Base-by-base conservation (phyloP, 2,113 vertebrate species). In the Oryzias woworae region DNA sequence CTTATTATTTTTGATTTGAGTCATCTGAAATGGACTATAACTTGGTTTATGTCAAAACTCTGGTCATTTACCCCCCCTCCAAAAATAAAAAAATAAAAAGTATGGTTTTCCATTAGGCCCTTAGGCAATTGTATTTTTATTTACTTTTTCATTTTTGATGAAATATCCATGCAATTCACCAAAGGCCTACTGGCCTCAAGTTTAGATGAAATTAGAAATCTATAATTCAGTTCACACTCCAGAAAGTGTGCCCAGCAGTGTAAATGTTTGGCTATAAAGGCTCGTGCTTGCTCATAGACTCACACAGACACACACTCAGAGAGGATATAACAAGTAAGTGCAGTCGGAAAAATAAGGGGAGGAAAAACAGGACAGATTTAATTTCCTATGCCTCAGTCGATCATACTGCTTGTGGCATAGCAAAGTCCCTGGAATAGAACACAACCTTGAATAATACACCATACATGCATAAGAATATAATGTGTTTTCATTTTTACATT, bases 151-250 rank as follows among this genome's bases (percentile, higher is more conserved):
- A 81, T 86, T 85, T 84, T 80, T 88, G 87, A 89, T 88, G 89
- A 91, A 91, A 92, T 91, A 92, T 90, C 91, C 83, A 90, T 88
- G 84, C 77, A 89, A 84, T 87, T 90, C 87, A 89, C 85, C 81
- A 78, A 81, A 87, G 78, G 85, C 88, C 82, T 78, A 70, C 65
- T 89, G 83, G 89, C 91, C 89, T 66, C 82, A 69, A 91, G 89
- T 90, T 83, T 72, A 88, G 85, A 87, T 88, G 82, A 92, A 92
- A 93, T 92, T 90, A 92, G 86, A 92, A 87, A 92, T 92, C 88
- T 92, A 92, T 93, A 91, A 92, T 93, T 93, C 86, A 92, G 90
- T 88, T 88, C 87, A 89, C 81, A 89, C 85, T 85, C 84, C 73
- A 82, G 65, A 86, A 89, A 87, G 79, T 87, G 77, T 82, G 77